phyloP scores from a whole-genome alignment of 2,888 invertebrate genomes.

The Cactoblastis cactorum region DNA sequence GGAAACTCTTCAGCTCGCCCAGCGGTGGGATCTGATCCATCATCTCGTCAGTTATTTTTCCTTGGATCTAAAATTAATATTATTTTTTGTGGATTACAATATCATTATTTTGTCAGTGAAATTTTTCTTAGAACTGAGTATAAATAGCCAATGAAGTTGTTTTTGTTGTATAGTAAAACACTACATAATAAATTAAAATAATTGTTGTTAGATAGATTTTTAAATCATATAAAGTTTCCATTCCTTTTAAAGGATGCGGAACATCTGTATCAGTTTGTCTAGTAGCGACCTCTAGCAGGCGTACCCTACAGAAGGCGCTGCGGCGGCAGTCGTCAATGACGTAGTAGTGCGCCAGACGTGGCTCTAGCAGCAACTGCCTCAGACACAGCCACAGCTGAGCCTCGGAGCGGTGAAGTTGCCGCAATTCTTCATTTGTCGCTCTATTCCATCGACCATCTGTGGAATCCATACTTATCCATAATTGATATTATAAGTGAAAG shows the following conservation, averaged over 20 bases:
- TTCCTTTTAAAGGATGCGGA: too few relatives aligned
- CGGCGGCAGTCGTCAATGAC: constrained; percentile 86
- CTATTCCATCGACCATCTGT: constrained; percentile 81
- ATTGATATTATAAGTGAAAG: too few relatives aligned
- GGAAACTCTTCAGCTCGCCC: constrained; percentile 86
- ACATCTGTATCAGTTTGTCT: too few relatives aligned
- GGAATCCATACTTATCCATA: too few relatives aligned
- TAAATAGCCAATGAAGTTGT: too few relatives aligned
- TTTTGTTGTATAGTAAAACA: too few relatives aligned
- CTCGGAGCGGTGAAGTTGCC: constrained; percentile 82
- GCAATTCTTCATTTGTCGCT: constrained; percentile 59
- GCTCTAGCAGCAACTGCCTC: constrained; percentile 85
- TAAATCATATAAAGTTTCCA: too few relatives aligned
- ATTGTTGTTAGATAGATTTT: too few relatives aligned
- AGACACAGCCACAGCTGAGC: constrained; percentile 92
- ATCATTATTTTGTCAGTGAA: too few relatives aligned
- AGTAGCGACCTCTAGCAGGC: constrained; percentile 12
- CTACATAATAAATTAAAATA: too few relatives aligned
- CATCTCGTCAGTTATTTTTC: constrained; percentile 82
- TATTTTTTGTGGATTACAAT: too few relatives aligned
- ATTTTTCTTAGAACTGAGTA: too few relatives aligned
- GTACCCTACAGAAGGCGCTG: constrained; percentile 79
- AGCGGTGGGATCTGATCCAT: constrained; percentile 91
- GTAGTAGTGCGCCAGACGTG: constrained; percentile 82
- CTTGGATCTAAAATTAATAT: constrained; percentile 80